Percentiles rank a stretch among this genome's conserved stretches.
Conservation (phyloP, 2,888 invertebrate species). For the Oscheius sp. region DNA sequence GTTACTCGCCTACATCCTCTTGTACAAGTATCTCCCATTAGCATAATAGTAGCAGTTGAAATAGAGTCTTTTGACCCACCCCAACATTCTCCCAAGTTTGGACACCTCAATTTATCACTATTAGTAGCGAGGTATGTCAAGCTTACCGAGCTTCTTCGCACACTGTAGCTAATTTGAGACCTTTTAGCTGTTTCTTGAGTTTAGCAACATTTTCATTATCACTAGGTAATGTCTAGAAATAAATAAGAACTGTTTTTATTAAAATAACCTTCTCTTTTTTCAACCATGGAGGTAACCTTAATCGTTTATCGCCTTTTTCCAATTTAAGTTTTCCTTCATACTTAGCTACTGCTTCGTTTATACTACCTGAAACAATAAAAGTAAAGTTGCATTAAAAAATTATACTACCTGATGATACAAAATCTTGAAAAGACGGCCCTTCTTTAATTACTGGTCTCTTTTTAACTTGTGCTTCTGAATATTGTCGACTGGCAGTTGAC, state of each 20-base stretch:
- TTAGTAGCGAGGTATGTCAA: neutral
- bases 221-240: constrained; percentile 41
- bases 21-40: constrained; percentile 98
- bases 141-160: constrained; percentile 63
- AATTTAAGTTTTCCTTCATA: constrained; percentile 55
- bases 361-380: constrained; percentile 32
- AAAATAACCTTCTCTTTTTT: constrained; percentile 66
- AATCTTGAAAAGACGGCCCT: constrained; percentile 64
- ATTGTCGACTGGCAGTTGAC: neutral
- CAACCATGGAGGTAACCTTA: constrained; percentile 68
- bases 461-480: neutral
- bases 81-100: constrained; percentile 85
- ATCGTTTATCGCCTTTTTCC: constrained; percentile 56
- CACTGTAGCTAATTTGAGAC: constrained; percentile 67
- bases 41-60: constrained; percentile 99
- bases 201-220: constrained; percentile 58
- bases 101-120: constrained; percentile 56
- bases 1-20: constrained; percentile 87
- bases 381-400: too few relatives aligned
- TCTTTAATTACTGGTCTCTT: constrained; percentile 43
- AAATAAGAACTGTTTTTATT: neutral
- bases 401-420: constrained; percentile 57
- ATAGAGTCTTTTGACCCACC: constrained; percentile 81
- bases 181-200: constrained; percentile 64
- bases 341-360: constrained; percentile 50